A percentile compares a stretch with the other conserved stretches of the same genome.
These are phyloP conservation scores for Colaptes auratus DNA, from an alignment of 2,113 vertebrate genomes.

Conservation along the genomic window DNA sequence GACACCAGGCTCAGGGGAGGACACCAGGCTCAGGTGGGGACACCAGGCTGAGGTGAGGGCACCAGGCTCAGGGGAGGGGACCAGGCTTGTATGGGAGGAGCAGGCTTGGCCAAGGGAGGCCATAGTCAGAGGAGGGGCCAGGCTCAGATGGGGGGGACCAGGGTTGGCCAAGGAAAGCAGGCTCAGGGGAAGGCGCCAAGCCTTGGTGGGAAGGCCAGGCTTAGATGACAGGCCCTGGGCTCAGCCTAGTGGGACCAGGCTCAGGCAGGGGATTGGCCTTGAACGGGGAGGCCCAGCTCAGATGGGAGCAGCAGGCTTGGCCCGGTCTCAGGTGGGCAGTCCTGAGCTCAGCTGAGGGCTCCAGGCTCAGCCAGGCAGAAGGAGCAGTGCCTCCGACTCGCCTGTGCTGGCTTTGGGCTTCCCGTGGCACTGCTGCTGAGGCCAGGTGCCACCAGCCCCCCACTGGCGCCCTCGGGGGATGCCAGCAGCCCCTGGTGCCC, in stretches of 20 bases:
- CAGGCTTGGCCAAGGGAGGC: no score
- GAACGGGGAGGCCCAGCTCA: not conserved
- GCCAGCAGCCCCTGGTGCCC: rapidly evolving
- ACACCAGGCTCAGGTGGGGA: no score
- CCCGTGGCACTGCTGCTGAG: not conserved
- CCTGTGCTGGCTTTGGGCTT: not conserved
- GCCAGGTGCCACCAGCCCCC: not conserved
- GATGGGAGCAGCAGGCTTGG: not conserved
- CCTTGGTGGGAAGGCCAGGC: not conserved
- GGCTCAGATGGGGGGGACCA: no score
- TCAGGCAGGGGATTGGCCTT: not conserved
- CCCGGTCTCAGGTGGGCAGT: rapidly evolving
- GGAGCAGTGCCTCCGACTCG: not conserved
- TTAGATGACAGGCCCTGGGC: not conserved
- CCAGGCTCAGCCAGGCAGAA: not conserved
- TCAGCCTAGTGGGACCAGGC: not conserved
- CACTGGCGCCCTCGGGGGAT: not conserved
- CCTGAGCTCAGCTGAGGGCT: not conserved
- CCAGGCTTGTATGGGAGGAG: no score
- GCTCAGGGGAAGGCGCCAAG: rapidly evolving
- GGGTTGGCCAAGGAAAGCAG: no score
- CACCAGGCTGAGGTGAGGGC: no score
- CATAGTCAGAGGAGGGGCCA: no score
- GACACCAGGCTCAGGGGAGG: no score
- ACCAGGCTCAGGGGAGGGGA: no score